Evolutionary conservation across 1,140 invertebrate genomes (phyloP).

Genomic region (Brachionus manjavacas): DNA sequence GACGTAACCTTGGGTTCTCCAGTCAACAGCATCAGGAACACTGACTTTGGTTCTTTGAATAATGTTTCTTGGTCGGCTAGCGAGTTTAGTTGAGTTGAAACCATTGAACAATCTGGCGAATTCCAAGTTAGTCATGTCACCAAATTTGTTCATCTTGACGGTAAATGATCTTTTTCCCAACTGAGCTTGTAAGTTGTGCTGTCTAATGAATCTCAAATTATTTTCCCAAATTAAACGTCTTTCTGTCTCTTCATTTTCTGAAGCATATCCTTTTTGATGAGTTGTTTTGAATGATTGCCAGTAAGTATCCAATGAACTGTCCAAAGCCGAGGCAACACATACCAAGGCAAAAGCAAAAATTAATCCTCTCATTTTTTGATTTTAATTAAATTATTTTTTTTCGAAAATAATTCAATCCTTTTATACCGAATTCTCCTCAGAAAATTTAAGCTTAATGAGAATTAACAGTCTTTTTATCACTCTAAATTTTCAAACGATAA

Average conservation of each 20-base stretch:
- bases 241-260: background rate
- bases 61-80: background rate
- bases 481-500: background rate
- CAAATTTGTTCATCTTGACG: conserved; percentile 35
- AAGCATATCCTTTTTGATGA: conserved; percentile 22
- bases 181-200: conserved; percentile 39
- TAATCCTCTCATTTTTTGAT: background rate
- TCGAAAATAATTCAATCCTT: background rate
- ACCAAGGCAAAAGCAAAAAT: conserved; percentile 6
- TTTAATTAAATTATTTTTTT: background rate
- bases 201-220: conserved; percentile 22
- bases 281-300: conserved; percentile 10
- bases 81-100: background rate
- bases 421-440: background rate
- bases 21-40: conserved; percentile 40
- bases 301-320: conserved; percentile 2
- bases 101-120: conserved; percentile 15
- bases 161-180: conserved; percentile 26
- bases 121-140: conserved; percentile 38
- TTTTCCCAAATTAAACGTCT: conserved; percentile 26
- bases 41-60: conserved; percentile 1
- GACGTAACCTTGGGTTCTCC: conserved; percentile 40
- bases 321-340: conserved; percentile 27
- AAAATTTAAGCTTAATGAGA: background rate
- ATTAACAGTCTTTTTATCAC: background rate